A percentile compares a stretch with the other conserved stretches of the same genome.
These are phyloP conservation scores for Drosophila ironensis DNA, from an alignment of 1,140 invertebrate genomes.

Conservation along the genomic window DNA sequence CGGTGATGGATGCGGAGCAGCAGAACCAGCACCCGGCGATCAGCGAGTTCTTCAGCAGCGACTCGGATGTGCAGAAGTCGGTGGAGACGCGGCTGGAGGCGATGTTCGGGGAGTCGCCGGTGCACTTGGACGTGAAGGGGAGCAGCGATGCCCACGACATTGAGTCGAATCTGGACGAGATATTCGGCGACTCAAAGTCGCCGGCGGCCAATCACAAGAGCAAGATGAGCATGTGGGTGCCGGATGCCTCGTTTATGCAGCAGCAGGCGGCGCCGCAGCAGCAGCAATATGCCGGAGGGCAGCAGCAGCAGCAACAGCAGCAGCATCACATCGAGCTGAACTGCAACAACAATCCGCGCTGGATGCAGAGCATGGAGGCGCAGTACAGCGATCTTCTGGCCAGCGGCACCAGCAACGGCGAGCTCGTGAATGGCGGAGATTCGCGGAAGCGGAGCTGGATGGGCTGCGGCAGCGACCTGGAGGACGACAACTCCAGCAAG, in stretches of 20 bases:
- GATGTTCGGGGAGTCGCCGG: conserved; percentile 81
- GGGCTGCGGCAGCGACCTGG: conserved; percentile 67
- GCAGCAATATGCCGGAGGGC: conserved; percentile 20
- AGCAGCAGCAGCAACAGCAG: conserved; percentile 54
- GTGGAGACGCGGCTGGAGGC: conserved; percentile 79
- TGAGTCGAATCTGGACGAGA: conserved; percentile 76
- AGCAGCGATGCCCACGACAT: conserved; percentile 68
- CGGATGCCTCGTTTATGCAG: conserved; percentile 49
- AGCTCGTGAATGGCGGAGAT: conserved; percentile 49
- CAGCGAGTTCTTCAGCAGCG: conserved; percentile 75
- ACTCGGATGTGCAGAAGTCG: conserved; percentile 78
- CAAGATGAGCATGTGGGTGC: conserved; percentile 66
- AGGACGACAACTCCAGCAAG: conserved; percentile 70
- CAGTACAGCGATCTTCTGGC: conserved; percentile 71
- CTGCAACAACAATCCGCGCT: conserved; percentile 73
- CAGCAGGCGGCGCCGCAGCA: conserved; percentile 39
- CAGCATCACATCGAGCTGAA: conserved; percentile 74
- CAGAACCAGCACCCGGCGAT: conserved; percentile 66
- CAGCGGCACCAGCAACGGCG: conserved; percentile 39
- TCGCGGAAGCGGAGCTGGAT: conserved; percentile 74
- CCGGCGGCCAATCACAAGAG: conserved; percentile 50
- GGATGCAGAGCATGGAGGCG: conserved; percentile 80
- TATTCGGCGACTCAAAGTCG: conserved; percentile 77
- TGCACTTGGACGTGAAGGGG: conserved; percentile 71
- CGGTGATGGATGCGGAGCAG: conserved; percentile 51